A percentile compares a stretch with the other conserved stretches of the same genome.
Conservation (phyloP, 2,113 vertebrate species). For the Saccopteryx leptura region DNA sequence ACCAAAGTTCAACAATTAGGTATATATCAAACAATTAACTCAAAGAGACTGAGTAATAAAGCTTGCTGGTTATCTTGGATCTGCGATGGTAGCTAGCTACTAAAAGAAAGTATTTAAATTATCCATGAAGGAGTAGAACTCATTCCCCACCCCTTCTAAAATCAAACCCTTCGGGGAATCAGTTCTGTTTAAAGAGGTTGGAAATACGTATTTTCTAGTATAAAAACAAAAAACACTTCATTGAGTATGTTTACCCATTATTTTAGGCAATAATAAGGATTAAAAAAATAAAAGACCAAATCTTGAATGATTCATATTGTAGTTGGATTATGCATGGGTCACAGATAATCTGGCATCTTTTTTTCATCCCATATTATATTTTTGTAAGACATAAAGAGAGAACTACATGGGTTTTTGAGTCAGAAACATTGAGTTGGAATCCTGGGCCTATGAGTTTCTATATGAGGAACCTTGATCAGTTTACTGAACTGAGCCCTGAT, state of each 20-base stretch:
- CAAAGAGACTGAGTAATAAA: not conserved
- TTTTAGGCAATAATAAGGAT: not conserved
- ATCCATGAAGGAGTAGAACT: not conserved
- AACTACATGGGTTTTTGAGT: not conserved
- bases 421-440: not conserved
- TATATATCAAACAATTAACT: constrained; percentile 23
- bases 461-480: not conserved
- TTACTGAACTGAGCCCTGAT: not conserved
- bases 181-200: not conserved
- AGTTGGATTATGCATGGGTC: not conserved
- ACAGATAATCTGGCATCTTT: constrained; percentile 31
- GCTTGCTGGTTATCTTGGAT: not conserved
- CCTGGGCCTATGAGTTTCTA: not conserved
- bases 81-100: not conserved
- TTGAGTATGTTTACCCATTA: not conserved
- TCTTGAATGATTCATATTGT: not conserved
- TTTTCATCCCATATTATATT: not conserved
- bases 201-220: not conserved
- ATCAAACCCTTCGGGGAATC: not conserved
- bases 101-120: constrained; percentile 35
- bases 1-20: not conserved
- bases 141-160: not conserved
- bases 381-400: constrained; percentile 10
- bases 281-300: not conserved
- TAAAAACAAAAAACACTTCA: not conserved